Evolutionary conservation across 2,113 vertebrate species (phyloP).

Genomic region (Acanthochromis polyacanthus): DNA sequence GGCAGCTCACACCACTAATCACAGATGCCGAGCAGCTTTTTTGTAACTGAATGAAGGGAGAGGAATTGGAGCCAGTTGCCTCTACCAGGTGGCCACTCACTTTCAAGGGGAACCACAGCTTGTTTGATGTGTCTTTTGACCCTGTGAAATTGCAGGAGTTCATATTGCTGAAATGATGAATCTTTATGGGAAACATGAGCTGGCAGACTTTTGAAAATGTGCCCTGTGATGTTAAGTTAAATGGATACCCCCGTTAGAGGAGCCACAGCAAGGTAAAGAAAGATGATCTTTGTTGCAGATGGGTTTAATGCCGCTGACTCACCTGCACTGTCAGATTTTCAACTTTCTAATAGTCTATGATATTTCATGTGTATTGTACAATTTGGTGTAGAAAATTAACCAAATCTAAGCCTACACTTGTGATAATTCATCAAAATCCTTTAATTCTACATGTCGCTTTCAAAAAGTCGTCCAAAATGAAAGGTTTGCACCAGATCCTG

Average conservation of each 20-base stretch:
- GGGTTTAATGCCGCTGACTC: conserved; percentile 7
- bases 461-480: too few species aligned
- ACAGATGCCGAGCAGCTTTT: conserved; percentile 33
- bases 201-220: conserved; percentile 60
- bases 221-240: conserved; percentile 62
- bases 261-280: conserved; percentile 30
- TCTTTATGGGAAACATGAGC: conserved; percentile 67
- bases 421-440: too few species aligned
- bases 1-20: conserved; percentile 24
- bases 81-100: conserved; percentile 46
- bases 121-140: conserved; percentile 67
- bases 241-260: conserved; percentile 46
- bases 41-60: conserved; percentile 35
- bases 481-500: too few species aligned
- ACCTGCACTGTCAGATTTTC: background rate
- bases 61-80: conserved; percentile 24
- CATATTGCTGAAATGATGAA: conserved; percentile 56
- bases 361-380: too few species aligned
- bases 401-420: too few species aligned
- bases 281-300: conserved; percentile 36
- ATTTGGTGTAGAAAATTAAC: too few species aligned
- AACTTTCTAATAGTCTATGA: too few species aligned
- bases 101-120: conserved; percentile 46
- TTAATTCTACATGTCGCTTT: too few species aligned
- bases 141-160: conserved; percentile 59